Evolutionary conservation across 2,113 vertebrate species (phyloP).

Genomic region (Callithrix jacchus): DNA sequence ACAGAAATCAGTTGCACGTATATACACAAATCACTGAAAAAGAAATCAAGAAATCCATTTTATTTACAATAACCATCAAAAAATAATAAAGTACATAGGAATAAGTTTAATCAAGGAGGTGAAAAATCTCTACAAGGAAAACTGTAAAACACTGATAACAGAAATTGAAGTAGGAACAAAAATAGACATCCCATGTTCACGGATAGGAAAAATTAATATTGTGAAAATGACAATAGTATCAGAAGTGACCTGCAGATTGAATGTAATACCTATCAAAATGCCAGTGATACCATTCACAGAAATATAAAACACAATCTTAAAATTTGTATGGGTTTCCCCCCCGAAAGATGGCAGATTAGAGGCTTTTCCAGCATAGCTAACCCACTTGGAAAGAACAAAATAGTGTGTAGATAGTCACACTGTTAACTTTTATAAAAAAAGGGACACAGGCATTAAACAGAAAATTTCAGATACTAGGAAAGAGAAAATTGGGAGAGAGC

Average conservation of each 20-base stretch:
- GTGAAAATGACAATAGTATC: too few species aligned
- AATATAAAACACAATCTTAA: too few species aligned
- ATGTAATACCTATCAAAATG: too few species aligned
- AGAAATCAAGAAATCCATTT: too few species aligned
- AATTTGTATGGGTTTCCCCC: not conserved
- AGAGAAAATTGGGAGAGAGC: not conserved
- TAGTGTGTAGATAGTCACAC: not conserved
- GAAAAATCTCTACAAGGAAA: not conserved
- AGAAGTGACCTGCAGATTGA: too few species aligned
- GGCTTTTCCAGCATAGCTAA: not conserved
- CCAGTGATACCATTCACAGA: too few species aligned
- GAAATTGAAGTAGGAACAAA: not conserved
- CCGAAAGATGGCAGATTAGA: not conserved
- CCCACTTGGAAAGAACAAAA: not conserved
- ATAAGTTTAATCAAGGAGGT: not conserved
- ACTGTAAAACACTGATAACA: not conserved
- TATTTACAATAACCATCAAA: too few species aligned
- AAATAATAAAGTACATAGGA: too few species aligned
- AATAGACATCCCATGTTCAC: not conserved
- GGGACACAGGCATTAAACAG: not conserved
- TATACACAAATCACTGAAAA: too few species aligned
- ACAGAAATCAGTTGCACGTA: not conserved
- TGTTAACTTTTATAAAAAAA: not conserved
- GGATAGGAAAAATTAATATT: too few species aligned
- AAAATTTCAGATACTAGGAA: not conserved